Percentiles rank a stretch among this genome's conserved stretches.
phyloP scores from a whole-genome alignment of 2,888 invertebrate species.

The Harmothoe impar region DNA sequence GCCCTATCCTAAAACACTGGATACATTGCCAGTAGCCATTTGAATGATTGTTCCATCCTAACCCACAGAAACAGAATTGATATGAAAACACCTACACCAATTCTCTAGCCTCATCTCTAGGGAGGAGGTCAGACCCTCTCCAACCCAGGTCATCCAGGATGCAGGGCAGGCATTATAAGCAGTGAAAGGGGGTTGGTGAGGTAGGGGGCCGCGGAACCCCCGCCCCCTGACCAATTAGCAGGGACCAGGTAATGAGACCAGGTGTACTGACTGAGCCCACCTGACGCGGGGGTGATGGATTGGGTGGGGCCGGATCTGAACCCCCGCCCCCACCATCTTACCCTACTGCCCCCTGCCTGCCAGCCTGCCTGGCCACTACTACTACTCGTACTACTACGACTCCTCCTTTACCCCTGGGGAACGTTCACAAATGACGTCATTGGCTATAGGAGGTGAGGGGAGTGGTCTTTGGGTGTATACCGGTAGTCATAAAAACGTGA shows the following conservation, averaged over 20 bases:
- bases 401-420: neutral
- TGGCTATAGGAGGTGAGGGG: too few species aligned
- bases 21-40: too few species aligned
- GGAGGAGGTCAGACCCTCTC: neutral
- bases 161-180: neutral
- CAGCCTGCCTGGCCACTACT: neutral
- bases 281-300: conserved; percentile 50
- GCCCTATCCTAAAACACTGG: too few species aligned
- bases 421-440: too few species aligned
- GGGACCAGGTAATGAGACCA: conserved; percentile 54
- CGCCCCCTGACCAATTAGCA: conserved; percentile 41
- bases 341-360: neutral
- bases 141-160: neutral
- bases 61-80: neutral
- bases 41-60: too few species aligned
- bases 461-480: too few species aligned
- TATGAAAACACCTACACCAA: too few species aligned
- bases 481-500: too few species aligned
- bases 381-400: neutral
- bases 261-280: conserved; percentile 39
- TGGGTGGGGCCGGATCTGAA: conserved; percentile 11
- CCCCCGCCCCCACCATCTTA: neutral
- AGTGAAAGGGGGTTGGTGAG: neutral
- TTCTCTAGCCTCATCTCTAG: too few species aligned
- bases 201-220: neutral